Conservation (phyloP, 2,888 invertebrate species). For the Neoitamus cyanurus region DNA sequence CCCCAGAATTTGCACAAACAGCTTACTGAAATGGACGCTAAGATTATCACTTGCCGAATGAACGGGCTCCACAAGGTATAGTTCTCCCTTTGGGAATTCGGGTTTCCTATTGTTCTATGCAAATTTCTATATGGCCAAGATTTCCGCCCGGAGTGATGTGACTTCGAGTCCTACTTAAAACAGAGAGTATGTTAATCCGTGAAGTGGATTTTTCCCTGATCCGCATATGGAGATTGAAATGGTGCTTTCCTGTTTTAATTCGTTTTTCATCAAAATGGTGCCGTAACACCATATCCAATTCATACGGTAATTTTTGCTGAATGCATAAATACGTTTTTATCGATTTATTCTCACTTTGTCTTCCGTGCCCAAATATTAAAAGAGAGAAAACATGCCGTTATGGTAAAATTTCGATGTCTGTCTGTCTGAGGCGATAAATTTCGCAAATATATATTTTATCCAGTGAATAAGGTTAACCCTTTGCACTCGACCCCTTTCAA, state of each 20-base stretch:
- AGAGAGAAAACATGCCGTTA: no score
- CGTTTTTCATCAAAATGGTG: not conserved
- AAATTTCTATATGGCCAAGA: constrained; percentile 13
- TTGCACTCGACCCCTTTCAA: no score
- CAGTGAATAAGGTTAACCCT: no score
- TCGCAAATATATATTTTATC: no score
- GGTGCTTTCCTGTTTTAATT: not conserved
- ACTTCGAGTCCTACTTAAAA: not conserved
- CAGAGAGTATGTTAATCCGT: not conserved
- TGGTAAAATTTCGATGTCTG: no score
- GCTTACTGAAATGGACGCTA: constrained; percentile 26
- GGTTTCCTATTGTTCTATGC: constrained; percentile 29
- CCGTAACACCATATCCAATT: no score
- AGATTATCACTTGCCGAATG: constrained; percentile 15
- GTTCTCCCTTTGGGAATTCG: not conserved
- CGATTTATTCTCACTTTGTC: no score
- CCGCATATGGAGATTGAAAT: not conserved
- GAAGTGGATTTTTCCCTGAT: not conserved
- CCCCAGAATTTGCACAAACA: constrained; percentile 27
- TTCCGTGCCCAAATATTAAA: no score
- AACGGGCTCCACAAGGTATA: not conserved
- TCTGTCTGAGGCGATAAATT: no score
- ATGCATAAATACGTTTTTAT: no score
- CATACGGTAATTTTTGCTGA: not conserved
- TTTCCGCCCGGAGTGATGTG: not conserved